Percentiles rank a stretch among this genome's conserved stretches.
Evolutionary conservation across 2,888 invertebrate species (phyloP).

Genomic region (Dinocampus coccinellae): DNA sequence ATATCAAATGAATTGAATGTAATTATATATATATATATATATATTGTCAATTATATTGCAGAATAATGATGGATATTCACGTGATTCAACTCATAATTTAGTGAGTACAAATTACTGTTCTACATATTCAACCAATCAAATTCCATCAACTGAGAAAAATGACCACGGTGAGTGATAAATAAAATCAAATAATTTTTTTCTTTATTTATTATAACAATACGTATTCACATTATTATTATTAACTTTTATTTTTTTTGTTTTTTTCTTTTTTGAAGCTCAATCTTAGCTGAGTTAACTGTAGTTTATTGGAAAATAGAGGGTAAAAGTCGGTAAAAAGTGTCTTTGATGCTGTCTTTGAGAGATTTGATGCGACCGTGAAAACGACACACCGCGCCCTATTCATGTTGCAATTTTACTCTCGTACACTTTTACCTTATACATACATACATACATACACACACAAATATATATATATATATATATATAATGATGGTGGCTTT

Average conservation of each 20-base stretch:
- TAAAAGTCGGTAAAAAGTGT: background rate
- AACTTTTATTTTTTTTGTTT: background rate
- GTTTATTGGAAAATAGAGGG: constrained; percentile 1
- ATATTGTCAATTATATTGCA: constrained; percentile 43
- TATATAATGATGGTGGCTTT: too few species aligned
- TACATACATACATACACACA: constrained; percentile 9
- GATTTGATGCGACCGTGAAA: background rate
- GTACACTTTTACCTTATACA: constrained; percentile 2
- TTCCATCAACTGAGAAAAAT: constrained; percentile 43
- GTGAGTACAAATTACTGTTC: constrained; percentile 50
- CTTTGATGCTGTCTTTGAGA: constrained; percentile 18
- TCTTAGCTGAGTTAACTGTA: background rate
- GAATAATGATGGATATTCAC: constrained; percentile 54
- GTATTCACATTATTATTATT: too few species aligned
- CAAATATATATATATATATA: constrained; percentile 29
- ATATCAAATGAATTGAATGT: too few species aligned
- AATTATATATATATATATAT: too few species aligned
- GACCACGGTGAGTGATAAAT: constrained; percentile 44
- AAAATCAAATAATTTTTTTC: background rate
- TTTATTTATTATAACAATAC: background rate
- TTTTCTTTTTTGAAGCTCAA: background rate
- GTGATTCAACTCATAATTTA: constrained; percentile 53
- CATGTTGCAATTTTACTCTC: constrained; percentile 25
- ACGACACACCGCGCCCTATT: constrained; percentile 21
- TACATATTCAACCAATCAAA: constrained; percentile 47